A percentile compares a stretch with the other conserved stretches of the same genome.
These are phyloP conservation scores for Sterrhoptilus dennistouni DNA, from an alignment of 2,113 vertebrate species.

Conservation along the genomic window DNA sequence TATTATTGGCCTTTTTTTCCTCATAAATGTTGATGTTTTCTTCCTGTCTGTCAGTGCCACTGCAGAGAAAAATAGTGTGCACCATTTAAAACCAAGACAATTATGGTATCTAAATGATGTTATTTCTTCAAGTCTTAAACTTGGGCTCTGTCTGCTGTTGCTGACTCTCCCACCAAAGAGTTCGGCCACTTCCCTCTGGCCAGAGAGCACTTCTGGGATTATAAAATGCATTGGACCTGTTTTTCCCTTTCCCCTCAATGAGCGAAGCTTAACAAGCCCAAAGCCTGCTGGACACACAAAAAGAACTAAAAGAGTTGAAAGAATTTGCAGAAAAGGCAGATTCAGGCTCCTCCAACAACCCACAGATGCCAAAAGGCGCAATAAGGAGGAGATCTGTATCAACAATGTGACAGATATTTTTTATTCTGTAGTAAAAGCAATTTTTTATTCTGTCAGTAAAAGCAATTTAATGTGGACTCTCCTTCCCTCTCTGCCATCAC, in stretches of 20 bases:
- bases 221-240: neutral
- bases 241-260: constrained; percentile 11
- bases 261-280: constrained; percentile 38
- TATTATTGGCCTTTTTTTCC: fast-evolving
- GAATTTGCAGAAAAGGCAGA: constrained; percentile 60
- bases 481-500: neutral
- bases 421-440: neutral
- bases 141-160: neutral
- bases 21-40: neutral
- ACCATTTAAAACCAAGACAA: neutral
- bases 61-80: neutral
- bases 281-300: constrained; percentile 62
- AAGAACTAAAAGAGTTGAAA: constrained; percentile 42
- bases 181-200: neutral
- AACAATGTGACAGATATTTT: neutral
- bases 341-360: constrained; percentile 48
- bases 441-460: constrained; percentile 22
- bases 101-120: neutral
- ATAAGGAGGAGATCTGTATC: constrained; percentile 29
- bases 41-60: neutral
- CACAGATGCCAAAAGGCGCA: constrained; percentile 58
- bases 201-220: constrained; percentile 29
- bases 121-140: neutral
- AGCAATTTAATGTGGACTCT: constrained; percentile 20
- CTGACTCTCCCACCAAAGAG: neutral